Evolutionary conservation across 2,113 vertebrate genomes (phyloP).

Genomic region (western clawed frog (Xenopus tropicalis)): DNA sequence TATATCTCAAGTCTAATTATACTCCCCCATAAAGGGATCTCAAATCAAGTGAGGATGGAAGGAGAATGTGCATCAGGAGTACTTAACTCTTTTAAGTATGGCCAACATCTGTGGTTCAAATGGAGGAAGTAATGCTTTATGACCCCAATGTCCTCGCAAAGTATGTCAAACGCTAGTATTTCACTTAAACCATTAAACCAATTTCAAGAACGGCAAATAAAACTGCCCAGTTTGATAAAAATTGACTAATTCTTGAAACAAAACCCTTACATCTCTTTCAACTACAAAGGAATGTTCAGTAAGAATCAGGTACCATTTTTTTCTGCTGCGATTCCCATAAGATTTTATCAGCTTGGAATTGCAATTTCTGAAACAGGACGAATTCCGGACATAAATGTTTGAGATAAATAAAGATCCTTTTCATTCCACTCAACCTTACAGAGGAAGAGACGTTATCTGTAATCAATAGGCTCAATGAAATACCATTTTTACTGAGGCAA

Average conservation of each 20-base stretch:
- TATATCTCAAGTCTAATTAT: too few relatives aligned
- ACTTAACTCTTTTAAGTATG: too few relatives aligned
- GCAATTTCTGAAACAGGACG: constrained; percentile 27
- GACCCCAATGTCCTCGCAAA: too few relatives aligned
- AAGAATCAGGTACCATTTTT: constrained; percentile 11
- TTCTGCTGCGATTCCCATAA: constrained; percentile 32
- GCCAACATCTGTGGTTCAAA: too few relatives aligned
- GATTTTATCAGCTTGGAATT: constrained; percentile 35
- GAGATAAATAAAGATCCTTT: constrained; percentile 44
- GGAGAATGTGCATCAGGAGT: too few relatives aligned
- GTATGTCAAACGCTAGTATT: too few relatives aligned
- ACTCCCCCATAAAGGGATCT: too few relatives aligned
- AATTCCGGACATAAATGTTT: constrained; percentile 31
- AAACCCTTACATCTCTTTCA: constrained; percentile 13
- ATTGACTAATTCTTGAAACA: constrained; percentile 13
- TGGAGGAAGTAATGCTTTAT: too few relatives aligned
- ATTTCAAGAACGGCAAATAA: too few relatives aligned
- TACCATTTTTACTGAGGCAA: constrained; percentile 33
- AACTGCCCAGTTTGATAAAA: not conserved
- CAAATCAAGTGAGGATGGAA: too few relatives aligned
- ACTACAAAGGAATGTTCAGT: constrained; percentile 38
- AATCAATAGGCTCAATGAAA: constrained; percentile 46
- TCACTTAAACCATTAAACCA: too few relatives aligned
- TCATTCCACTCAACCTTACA: not conserved
- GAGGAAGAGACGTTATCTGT: constrained; percentile 32